Evolutionary conservation across 30 jellyfish, hydroid and myxozoan species (phyloP).

Genomic region (Hydra vulgaris): DNA sequence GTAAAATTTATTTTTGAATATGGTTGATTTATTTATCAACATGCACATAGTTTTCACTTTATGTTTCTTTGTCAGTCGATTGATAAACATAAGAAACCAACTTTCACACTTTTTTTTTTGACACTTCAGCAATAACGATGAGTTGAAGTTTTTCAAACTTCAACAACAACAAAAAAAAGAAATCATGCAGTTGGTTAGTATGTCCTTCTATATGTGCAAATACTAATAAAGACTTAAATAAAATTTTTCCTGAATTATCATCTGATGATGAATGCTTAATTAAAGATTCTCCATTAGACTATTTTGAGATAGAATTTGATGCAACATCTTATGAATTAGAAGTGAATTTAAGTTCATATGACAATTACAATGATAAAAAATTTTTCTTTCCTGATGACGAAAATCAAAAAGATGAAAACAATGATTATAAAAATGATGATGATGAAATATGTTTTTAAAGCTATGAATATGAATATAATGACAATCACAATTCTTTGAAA

Average conservation of each 20-base stretch:
- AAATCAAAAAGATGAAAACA: too few species aligned
- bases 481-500: not conserved
- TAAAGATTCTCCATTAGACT: not conserved
- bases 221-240: not conserved
- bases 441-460: not conserved
- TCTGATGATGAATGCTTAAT: not conserved
- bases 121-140: too few species aligned
- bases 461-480: not conserved
- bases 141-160: too few species aligned
- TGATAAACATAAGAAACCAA: too few species aligned
- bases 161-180: not conserved
- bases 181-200: not conserved
- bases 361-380: not conserved
- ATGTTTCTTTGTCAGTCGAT: too few species aligned
- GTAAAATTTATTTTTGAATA: too few species aligned
- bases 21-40: too few species aligned
- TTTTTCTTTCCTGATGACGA: constrained; percentile 6
- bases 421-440: too few species aligned
- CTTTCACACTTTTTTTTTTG: too few species aligned
- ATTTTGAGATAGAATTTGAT: not conserved
- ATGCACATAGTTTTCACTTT: too few species aligned
- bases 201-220: not conserved
- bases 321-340: not conserved
- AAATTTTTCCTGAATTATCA: not conserved
- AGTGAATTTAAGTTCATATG: not conserved